phyloP scores from a whole-genome alignment of 2,113 vertebrate species.

The Salvelinus fontinalis region DNA sequence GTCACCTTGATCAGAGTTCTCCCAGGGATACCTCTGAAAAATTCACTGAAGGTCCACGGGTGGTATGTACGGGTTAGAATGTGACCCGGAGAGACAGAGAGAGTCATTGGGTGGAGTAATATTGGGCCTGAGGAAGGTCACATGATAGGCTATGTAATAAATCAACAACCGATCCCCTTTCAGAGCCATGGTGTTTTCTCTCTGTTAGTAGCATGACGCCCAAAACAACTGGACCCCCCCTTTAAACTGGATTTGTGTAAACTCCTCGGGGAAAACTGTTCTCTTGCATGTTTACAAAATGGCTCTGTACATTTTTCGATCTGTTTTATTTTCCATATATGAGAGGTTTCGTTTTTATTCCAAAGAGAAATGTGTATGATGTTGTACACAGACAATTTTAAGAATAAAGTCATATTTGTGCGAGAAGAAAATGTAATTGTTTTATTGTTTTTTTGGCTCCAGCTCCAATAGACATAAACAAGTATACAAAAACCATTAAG shows the following conservation, averaged over 20 bases:
- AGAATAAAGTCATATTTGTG: slow-evolving; percentile 57
- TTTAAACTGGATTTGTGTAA: slow-evolving; percentile 16
- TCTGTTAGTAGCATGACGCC: slow-evolving; percentile 34
- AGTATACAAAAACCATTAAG: background rate
- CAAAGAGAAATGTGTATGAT: slow-evolving; percentile 66
- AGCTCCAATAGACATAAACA: background rate
- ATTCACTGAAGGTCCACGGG: slow-evolving; percentile 37
- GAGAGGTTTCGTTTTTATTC: slow-evolving; percentile 64
- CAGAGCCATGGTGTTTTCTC: slow-evolving; percentile 19
- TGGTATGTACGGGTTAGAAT: slow-evolving; percentile 57
- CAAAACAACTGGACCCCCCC: slow-evolving; percentile 13
- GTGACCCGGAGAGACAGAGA: slow-evolving; percentile 24
- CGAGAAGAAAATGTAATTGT: background rate
- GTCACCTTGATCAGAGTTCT: slow-evolving; percentile 47
- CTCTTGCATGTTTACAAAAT: slow-evolving; percentile 70
- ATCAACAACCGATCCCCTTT: slow-evolving; percentile 30
- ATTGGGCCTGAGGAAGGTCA: slow-evolving; percentile 20
- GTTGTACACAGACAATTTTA: slow-evolving; percentile 64
- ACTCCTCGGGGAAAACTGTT: slow-evolving; percentile 29
- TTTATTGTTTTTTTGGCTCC: background rate
- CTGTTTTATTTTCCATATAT: slow-evolving; percentile 41
- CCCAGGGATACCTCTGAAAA: slow-evolving; percentile 49
- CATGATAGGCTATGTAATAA: slow-evolving; percentile 41
- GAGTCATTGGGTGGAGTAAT: slow-evolving; percentile 11
- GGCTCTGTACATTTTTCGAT: slow-evolving; percentile 39